Conservation (phyloP, 2,113 vertebrate genomes). For the Cyprinodon brontotheroides region DNA sequence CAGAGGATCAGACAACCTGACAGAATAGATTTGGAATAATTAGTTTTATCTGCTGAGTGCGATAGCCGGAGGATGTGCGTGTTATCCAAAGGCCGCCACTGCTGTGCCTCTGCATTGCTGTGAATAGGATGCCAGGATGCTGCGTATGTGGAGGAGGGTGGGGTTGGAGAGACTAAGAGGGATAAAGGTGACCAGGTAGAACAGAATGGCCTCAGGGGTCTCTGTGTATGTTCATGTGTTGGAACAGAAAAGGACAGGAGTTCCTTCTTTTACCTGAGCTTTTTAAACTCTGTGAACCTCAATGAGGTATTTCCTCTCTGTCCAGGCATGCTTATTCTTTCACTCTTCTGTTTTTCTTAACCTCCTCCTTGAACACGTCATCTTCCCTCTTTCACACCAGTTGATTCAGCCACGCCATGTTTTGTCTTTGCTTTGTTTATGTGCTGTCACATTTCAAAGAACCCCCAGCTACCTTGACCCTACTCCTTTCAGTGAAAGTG, state of each 20-base stretch:
- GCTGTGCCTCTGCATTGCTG: conserved; percentile 21
- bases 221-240: conserved; percentile 46
- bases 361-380: conserved; percentile 56
- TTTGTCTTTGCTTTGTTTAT: conserved; percentile 41
- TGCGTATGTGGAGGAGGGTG: conserved; percentile 35
- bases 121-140: conserved; percentile 36
- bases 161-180: conserved; percentile 51
- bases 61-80: conserved; percentile 58
- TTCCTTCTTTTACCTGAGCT: conserved; percentile 70
- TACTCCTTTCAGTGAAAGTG: conserved; percentile 28
- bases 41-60: conserved; percentile 71
- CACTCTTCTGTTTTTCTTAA: conserved; percentile 57
- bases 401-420: conserved; percentile 29
- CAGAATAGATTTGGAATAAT: conserved; percentile 85
- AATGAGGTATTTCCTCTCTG: conserved; percentile 77
- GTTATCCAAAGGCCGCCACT: conserved; percentile 56
- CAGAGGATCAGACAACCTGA: conserved; percentile 71
- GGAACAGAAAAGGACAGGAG: conserved; percentile 69
- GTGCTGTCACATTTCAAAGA: conserved; percentile 44
- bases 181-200: conserved; percentile 81
- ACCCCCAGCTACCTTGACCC: conserved; percentile 22
- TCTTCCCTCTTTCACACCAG: conserved; percentile 48
- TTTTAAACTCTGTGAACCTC: conserved; percentile 76
- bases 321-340: conserved; percentile 75
- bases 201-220: conserved; percentile 68